Conservation (phyloP, 1,140 invertebrate species). For the Drosophila tristis region DNA sequence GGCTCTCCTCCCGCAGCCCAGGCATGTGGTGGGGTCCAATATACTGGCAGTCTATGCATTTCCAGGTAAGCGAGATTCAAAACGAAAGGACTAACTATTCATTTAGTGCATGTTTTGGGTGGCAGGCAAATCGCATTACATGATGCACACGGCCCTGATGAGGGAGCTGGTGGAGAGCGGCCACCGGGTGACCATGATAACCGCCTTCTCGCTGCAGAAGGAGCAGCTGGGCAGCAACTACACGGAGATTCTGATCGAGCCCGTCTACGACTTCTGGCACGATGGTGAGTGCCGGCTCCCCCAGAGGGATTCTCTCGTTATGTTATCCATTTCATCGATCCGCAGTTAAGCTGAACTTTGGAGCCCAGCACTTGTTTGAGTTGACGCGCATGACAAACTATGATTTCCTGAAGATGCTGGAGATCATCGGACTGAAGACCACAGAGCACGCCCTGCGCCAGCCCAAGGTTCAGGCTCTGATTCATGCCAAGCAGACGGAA, state of each 20-base stretch:
- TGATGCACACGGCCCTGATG: constrained; percentile 72
- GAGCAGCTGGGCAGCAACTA: constrained; percentile 65
- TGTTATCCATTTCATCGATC: not conserved
- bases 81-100: too few species aligned
- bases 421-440: constrained; percentile 70
- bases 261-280: constrained; percentile 73
- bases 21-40: constrained; percentile 26
- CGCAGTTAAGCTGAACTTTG: constrained; percentile 69
- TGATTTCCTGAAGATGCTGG: constrained; percentile 73
- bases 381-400: constrained; percentile 68
- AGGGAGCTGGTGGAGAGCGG: constrained; percentile 66
- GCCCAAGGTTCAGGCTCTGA: constrained; percentile 79
- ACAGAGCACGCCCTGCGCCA: constrained; percentile 78
- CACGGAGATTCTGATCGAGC: constrained; percentile 75
- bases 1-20: not conserved
- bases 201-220: constrained; percentile 52
- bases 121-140: constrained; percentile 68
- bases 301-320: not conserved
- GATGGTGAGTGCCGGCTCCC: constrained; percentile 50
- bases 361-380: constrained; percentile 71
- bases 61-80: constrained; percentile 49
- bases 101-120: not conserved
- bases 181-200: constrained; percentile 73
- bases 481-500: constrained; percentile 68
- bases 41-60: constrained; percentile 74